These are phyloP conservation scores for Melanerpes aurifrons DNA, from an alignment of 2,113 vertebrate species.

Conservation along the genomic window DNA sequence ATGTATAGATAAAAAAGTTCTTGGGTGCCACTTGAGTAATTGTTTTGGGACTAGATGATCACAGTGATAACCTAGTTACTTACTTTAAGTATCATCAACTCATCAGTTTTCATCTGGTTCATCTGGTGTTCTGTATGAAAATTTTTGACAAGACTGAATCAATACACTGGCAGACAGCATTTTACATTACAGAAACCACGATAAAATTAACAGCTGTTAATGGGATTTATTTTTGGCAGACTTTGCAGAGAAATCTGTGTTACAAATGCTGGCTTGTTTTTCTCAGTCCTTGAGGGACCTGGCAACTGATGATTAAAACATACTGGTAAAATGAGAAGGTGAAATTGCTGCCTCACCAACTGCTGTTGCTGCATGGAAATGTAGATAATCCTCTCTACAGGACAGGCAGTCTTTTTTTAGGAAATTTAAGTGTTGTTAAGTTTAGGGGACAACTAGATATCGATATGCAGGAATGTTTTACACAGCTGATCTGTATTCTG, in stretches of 20 bases:
- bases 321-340: background rate
- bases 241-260: background rate
- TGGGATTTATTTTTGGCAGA: background rate
- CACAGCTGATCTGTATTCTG: background rate
- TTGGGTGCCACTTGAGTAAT: background rate
- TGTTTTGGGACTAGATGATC: background rate
- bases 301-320: background rate
- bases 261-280: background rate
- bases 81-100: background rate
- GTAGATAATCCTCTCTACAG: background rate
- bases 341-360: background rate
- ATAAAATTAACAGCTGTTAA: background rate
- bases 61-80: background rate
- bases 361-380: background rate
- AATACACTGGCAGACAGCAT: background rate
- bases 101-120: background rate
- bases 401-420: background rate
- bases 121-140: background rate
- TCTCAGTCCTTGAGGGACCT: background rate
- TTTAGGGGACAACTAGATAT: background rate
- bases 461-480: background rate
- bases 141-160: background rate
- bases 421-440: background rate
- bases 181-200: background rate
- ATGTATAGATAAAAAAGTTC: background rate